phyloP scores from a whole-genome alignment of 2,113 vertebrate species.

The Strix aluco region DNA sequence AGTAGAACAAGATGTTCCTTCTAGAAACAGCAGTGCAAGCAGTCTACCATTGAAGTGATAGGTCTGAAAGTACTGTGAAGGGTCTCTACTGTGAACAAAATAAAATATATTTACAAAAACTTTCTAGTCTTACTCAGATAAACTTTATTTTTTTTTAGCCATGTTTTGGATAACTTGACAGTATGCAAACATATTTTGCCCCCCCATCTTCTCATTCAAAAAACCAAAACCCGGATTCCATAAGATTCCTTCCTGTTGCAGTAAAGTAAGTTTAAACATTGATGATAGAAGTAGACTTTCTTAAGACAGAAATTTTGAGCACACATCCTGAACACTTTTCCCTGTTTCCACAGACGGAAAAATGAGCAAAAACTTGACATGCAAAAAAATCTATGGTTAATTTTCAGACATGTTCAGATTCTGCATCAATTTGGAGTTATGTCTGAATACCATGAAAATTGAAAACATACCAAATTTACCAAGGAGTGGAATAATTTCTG shows the following conservation, averaged over 20 bases:
- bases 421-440: neutral
- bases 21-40: neutral
- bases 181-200: neutral
- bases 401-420: neutral
- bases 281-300: neutral
- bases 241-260: neutral
- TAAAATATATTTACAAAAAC: neutral
- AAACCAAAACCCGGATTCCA: neutral
- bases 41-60: neutral
- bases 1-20: neutral
- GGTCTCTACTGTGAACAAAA: neutral
- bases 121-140: neutral
- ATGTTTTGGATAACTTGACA: neutral
- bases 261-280: neutral
- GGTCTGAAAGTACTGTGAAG: neutral
- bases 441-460: neutral
- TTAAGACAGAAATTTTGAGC: neutral
- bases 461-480: neutral
- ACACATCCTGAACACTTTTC: neutral
- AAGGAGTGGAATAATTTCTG: neutral
- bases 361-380: neutral
- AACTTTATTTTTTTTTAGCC: neutral
- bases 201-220: neutral
- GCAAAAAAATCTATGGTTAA: rapidly evolving
- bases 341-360: neutral